These are phyloP conservation scores for Caligus rogercresseyi DNA, from an alignment of 1,140 invertebrate genomes.

Conservation along the genomic window DNA sequence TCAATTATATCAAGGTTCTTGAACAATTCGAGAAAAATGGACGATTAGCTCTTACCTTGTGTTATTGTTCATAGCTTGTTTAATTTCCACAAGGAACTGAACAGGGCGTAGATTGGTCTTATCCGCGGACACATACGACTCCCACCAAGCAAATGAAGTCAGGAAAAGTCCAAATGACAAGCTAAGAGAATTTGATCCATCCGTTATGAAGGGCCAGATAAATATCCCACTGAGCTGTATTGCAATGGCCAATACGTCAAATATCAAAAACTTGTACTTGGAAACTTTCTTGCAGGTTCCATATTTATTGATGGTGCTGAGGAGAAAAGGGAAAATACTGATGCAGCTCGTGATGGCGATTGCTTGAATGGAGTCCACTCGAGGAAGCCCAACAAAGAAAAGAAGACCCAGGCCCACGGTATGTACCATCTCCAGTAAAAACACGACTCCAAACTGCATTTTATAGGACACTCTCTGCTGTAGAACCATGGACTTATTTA, in stretches of 20 bases:
- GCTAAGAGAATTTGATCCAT: constrained; percentile 26
- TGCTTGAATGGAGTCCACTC: constrained; percentile 73
- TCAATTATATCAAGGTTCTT: not conserved
- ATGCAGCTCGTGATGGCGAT: constrained; percentile 84
- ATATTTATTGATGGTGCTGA: not conserved
- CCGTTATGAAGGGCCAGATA: constrained; percentile 1
- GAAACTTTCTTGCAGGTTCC: not conserved
- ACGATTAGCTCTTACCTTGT: not conserved
- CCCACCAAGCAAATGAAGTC: constrained; percentile 36
- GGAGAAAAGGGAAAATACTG: constrained; percentile 52
- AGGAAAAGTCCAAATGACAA: constrained; percentile 32
- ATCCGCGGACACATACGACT: constrained; percentile 31
- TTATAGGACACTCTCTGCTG: not conserved
- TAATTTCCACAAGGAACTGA: not conserved
- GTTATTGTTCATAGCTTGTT: not conserved
- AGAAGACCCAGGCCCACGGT: constrained; percentile 62
- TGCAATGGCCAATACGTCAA: constrained; percentile 4
- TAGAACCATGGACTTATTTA: constrained; percentile 37
- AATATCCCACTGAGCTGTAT: constrained; percentile 4
- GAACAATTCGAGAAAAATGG: not conserved
- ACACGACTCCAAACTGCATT: constrained; percentile 47
- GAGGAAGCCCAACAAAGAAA: constrained; percentile 67
- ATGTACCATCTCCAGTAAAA: constrained; percentile 66
- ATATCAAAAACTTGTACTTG: not conserved
- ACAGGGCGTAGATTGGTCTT: not conserved